Percentiles rank a stretch among this genome's conserved stretches.
Conservation (phyloP, 2,113 vertebrate genomes). For the Campylomormyrus numenius region DNA sequence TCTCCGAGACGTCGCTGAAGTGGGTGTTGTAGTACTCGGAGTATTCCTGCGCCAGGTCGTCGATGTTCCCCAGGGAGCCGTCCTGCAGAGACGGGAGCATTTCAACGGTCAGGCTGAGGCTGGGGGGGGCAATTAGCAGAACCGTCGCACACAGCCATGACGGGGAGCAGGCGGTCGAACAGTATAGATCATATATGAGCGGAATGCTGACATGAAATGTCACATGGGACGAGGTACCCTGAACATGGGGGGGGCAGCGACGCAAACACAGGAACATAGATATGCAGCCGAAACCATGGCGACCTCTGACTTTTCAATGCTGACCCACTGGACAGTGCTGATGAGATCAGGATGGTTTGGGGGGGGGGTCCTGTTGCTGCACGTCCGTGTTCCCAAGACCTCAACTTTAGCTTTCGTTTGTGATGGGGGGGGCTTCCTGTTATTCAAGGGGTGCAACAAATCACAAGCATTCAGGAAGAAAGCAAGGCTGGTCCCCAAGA, state of each 20-base stretch:
- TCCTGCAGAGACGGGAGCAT: conserved; percentile 61
- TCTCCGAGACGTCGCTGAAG: conserved; percentile 85
- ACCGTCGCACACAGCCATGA: neutral
- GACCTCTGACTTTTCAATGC: neutral
- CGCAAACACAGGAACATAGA: neutral
- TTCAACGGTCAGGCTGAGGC: neutral
- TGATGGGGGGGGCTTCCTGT: neutral
- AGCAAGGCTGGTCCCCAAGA: too few species aligned
- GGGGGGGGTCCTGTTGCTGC: too few species aligned
- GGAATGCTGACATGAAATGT: neutral
- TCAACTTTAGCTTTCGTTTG: neutral
- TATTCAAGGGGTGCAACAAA: neutral
- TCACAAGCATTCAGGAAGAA: too few species aligned
- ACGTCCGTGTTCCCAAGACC: neutral
- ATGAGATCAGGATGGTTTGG: too few species aligned
- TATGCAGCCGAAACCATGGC: neutral
- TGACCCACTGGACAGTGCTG: neutral
- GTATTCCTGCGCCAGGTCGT: conserved; percentile 93
- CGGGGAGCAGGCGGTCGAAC: neutral
- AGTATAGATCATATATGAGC: neutral
- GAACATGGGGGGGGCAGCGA: neutral
- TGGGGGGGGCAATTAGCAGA: neutral
- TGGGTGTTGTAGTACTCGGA: conserved; percentile 95
- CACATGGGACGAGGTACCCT: neutral
- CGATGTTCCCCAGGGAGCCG: conserved; percentile 93